These are phyloP conservation scores for Eudasyphora cyanicolor DNA, from an alignment of 2,888 invertebrate species.

Conservation along the genomic window DNA sequence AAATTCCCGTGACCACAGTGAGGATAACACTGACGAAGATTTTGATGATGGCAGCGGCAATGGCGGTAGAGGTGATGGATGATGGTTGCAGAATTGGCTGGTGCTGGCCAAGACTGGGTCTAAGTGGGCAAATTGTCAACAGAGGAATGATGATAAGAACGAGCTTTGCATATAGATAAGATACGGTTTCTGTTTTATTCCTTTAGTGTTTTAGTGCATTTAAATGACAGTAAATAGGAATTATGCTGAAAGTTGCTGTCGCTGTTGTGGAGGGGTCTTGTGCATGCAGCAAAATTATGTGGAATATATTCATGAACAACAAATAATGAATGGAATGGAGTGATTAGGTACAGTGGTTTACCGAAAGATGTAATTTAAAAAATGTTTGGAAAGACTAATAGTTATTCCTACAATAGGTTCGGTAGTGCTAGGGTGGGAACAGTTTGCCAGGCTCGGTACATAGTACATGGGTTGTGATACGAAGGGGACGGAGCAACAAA, in stretches of 20 bases:
- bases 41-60: neutral
- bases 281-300: slow-evolving; percentile 16
- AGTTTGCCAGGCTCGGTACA: no score
- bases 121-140: slow-evolving; percentile 46
- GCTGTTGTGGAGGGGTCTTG: neutral
- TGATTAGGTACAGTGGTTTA: neutral
- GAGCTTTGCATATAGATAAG: slow-evolving; percentile 44
- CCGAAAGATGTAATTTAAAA: no score
- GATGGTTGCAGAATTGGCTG: neutral
- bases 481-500: no score
- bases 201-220: slow-evolving; percentile 19
- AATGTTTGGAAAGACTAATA: no score
- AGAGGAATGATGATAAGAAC: slow-evolving; percentile 44
- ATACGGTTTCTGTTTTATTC: slow-evolving; percentile 34
- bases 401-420: no score
- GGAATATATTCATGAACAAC: slow-evolving; percentile 3
- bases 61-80: neutral
- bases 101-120: neutral
- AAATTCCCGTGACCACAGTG: neutral
- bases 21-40: neutral
- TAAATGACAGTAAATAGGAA: slow-evolving; percentile 19
- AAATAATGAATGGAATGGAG: slow-evolving; percentile 7
- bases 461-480: no score
- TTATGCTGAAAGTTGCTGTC: slow-evolving; percentile 24
- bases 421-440: no score